A percentile compares a stretch with the other conserved stretches of the same genome.
phyloP scores from a whole-genome alignment of 2,113 vertebrate genomes.

The Sinosuthora webbiana region DNA sequence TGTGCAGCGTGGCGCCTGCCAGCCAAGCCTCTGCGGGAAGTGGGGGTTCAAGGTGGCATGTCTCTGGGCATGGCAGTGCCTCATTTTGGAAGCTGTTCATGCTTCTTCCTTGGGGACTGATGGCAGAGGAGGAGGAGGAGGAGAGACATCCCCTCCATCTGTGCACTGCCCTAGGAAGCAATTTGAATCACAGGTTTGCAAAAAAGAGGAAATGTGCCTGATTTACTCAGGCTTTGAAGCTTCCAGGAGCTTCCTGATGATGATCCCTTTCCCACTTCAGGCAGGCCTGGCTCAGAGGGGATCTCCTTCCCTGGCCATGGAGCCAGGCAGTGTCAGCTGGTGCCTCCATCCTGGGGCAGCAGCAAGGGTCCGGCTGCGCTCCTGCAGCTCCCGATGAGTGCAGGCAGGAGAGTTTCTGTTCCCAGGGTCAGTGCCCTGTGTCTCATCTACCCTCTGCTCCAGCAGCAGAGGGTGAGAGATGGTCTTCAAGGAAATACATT shows the following conservation, averaged over 20 bases:
- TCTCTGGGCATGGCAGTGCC: not conserved
- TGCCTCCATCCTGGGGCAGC: not conserved
- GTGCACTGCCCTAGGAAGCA: not conserved
- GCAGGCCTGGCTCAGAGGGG: not conserved
- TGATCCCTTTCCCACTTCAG: not conserved
- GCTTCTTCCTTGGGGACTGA: not conserved
- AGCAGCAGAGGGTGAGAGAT: not conserved
- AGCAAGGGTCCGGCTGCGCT: not conserved
- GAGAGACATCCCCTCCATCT: conserved; percentile 46
- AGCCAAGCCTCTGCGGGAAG: not conserved
- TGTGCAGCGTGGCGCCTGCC: not conserved
- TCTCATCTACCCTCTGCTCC: not conserved
- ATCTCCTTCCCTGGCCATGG: not conserved
- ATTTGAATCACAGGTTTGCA: not conserved
- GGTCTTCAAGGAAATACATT: not conserved
- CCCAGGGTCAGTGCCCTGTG: rapidly evolving
- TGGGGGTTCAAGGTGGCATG: not conserved
- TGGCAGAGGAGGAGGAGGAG: not conserved
- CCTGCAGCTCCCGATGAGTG: not conserved
- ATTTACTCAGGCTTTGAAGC: not conserved
- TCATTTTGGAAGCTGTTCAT: not conserved
- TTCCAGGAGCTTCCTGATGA: not conserved
- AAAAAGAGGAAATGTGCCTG: not conserved
- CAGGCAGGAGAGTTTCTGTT: not conserved
- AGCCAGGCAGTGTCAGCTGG: not conserved